These are phyloP conservation scores for Mesembrinibis cayennensis DNA, from an alignment of 2,113 vertebrate genomes.

Conservation along the genomic window DNA sequence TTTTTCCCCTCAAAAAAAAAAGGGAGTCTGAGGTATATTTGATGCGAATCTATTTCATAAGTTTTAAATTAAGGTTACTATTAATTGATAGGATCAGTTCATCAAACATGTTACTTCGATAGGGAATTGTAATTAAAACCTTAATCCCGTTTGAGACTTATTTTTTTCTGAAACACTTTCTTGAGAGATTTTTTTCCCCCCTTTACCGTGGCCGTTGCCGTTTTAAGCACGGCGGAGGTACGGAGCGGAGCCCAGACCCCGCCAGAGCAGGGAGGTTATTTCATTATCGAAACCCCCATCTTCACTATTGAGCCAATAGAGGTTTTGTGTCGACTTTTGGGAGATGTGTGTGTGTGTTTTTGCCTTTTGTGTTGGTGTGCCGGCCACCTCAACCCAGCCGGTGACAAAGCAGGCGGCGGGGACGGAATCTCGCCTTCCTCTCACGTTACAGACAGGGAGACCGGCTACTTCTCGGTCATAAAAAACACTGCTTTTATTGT, in stretches of 20 bases:
- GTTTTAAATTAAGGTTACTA: constrained; percentile 71
- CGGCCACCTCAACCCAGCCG: constrained; percentile 39
- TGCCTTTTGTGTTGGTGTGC: constrained; percentile 66
- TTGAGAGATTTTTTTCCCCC: neutral
- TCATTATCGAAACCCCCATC: constrained; percentile 69
- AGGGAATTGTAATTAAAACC: constrained; percentile 78
- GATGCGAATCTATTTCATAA: constrained; percentile 48
- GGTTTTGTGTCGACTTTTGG: constrained; percentile 12
- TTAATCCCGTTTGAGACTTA: constrained; percentile 72
- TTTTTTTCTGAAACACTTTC: constrained; percentile 58
- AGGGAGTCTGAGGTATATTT: neutral
- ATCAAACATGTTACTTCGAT: constrained; percentile 71
- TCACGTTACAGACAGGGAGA: neutral
- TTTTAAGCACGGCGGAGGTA: neutral
- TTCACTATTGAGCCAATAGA: constrained; percentile 57
- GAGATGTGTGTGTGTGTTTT: neutral
- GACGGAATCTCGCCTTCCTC: constrained; percentile 9
- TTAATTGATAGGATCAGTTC: constrained; percentile 76
- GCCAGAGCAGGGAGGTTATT: constrained; percentile 45
- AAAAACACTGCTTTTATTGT: neutral
- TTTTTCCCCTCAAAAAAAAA: too few relatives aligned
- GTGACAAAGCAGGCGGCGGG: constrained; percentile 60
- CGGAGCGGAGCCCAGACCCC: constrained; percentile 27
- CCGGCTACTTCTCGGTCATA: neutral
- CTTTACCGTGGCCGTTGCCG: neutral